Conservation (phyloP, 1,140 invertebrate genomes). For the Oncopodura yosiiana region DNA sequence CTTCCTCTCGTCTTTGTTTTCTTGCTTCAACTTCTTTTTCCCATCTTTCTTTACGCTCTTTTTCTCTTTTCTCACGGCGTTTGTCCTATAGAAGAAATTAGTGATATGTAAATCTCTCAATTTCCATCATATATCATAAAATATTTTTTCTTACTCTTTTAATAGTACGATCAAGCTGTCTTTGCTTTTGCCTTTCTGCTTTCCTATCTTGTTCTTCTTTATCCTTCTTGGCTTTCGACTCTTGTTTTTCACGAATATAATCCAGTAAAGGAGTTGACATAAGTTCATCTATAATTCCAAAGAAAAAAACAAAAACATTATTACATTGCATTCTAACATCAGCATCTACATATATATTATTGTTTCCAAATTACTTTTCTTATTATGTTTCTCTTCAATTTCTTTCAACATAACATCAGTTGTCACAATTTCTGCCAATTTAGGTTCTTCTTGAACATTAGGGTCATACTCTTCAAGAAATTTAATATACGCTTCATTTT, state of each 20-base stretch:
- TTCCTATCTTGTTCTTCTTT: conserved; percentile 3
- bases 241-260: too few relatives aligned
- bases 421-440: conserved; percentile 17
- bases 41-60: conserved; percentile 11
- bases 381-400: conserved; percentile 20
- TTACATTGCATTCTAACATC: conserved; percentile 16
- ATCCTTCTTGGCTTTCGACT: neutral
- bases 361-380: conserved; percentile 18
- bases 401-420: conserved; percentile 30
- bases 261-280: conserved; percentile 21
- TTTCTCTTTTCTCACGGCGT: conserved; percentile 9
- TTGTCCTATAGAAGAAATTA: too few relatives aligned
- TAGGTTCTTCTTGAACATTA: conserved; percentile 13
- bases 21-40: conserved; percentile 36
- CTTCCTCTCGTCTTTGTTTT: conserved; percentile 41
- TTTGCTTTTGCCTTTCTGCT: neutral
- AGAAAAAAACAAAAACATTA: conserved; percentile 13
- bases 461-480: conserved; percentile 12
- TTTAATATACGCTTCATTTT: conserved; percentile 15
- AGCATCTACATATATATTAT: neutral
- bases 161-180: neutral
- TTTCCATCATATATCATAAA: neutral
- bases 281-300: conserved; percentile 17
- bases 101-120: too few relatives aligned
- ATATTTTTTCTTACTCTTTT: conserved; percentile 1